Base-by-base conservation (phyloP, 2,113 vertebrate species). In the Oncorhynchus tshawytscha region DNA sequence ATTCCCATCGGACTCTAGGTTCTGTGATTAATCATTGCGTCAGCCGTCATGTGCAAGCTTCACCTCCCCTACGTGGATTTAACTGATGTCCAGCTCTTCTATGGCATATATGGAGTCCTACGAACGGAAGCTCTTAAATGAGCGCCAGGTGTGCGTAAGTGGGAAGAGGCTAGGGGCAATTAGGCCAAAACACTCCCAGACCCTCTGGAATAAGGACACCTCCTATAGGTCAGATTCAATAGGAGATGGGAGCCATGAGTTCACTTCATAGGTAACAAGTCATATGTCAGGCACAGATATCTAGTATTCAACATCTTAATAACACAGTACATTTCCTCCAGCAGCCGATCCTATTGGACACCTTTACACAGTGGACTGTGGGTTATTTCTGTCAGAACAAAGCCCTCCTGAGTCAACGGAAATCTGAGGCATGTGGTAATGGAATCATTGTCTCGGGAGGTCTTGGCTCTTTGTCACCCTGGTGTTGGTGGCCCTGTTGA, bases 401-500 rank as follows among this genome's bases (percentile, higher is more conserved):
- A 54, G 51, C 51, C 15, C 16, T 54, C 51, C 16, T 54, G 51
- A 54, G 51, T 54, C 51, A 54, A 16, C 16, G 51, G 51, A 54
- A 54, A 54, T 15, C 59, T 62, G 18, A 22, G 59, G 22, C 59
- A 9, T 24, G n/a, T 62, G 59, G 18, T 62, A 62, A 62, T 62
- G 9, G 59, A 62, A 22, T 62, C n/a, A 9, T 11, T 62, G 59
- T 62, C 59, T 62, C 20, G 67, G 67, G 54, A 79, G 72, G 48
- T 66, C 67, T 59, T 67, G 71, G 67, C 65, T 70, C 59, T 71
- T 64, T 68, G 73, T 62, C 64, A 65, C 75, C 76, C 68, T 62
- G 57, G 67, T 72, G 67, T 64, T 54, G 72, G 67, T 79, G 80
- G 39, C 51, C 51, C 51, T 54, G 51, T 29, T 16, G 54, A 57